Conservation (phyloP, 2,113 vertebrate genomes). For the Myiozetetes cayanensis region DNA sequence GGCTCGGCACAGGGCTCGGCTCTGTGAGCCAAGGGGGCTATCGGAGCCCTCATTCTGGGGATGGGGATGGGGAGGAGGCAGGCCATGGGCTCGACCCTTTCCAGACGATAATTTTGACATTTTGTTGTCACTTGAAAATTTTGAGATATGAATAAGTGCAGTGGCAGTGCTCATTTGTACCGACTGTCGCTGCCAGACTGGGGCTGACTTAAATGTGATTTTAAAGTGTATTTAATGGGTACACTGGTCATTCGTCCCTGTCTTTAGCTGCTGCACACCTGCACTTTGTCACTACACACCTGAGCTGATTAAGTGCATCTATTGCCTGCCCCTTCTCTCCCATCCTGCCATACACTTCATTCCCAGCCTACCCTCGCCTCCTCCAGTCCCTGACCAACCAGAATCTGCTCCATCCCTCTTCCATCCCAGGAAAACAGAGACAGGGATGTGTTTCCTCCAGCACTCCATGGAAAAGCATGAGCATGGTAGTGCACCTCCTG, state of each 20-base stretch:
- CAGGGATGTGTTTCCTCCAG: neutral
- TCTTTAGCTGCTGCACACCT: neutral
- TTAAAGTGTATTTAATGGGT: neutral
- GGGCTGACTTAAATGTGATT: neutral
- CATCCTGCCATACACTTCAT: neutral
- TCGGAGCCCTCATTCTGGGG: neutral
- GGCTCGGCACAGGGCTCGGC: fast-evolving
- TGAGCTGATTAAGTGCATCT: fast-evolving
- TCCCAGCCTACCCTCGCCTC: neutral
- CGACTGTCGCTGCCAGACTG: neutral
- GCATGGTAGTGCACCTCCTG: neutral
- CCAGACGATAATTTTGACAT: neutral
- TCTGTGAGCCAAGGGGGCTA: fast-evolving
- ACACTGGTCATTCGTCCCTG: fast-evolving
- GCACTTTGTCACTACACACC: neutral
- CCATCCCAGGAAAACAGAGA: neutral
- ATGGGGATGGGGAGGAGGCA: neutral
- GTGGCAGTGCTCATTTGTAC: neutral
- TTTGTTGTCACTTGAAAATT: neutral
- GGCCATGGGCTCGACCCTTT: neutral
- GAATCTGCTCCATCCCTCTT: neutral
- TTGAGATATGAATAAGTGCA: neutral
- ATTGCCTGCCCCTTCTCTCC: neutral
- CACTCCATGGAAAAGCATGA: fast-evolving
- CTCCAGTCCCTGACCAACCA: neutral